phyloP scores from a whole-genome alignment of 2,888 invertebrate species.

The Eurois occulta region DNA sequence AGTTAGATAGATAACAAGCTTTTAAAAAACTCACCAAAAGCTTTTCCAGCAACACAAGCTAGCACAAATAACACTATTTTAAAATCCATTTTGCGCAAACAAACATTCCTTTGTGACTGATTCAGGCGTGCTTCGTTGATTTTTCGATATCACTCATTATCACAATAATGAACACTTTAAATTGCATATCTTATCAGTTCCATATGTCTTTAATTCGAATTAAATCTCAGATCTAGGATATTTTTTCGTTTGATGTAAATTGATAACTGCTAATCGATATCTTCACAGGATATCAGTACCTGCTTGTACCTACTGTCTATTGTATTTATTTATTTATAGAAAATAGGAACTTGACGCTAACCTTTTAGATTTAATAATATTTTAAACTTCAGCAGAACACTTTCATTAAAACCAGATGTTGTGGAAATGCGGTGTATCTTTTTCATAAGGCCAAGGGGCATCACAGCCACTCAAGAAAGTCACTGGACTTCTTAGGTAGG shows the following conservation, averaged over 20 bases:
- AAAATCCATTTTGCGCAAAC: constrained; percentile 57
- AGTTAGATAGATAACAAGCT: neutral
- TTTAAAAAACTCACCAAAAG: constrained; percentile 75
- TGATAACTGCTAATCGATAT: constrained; percentile 14
- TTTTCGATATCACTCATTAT: constrained; percentile 63
- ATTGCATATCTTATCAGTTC: constrained; percentile 65
- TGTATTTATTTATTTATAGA: neutral
- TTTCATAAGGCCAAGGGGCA: neutral
- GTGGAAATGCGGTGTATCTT: neutral
- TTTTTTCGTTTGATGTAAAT: constrained; percentile 48
- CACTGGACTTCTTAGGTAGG: too few species aligned
- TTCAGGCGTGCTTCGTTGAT: constrained; percentile 44
- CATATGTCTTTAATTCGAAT: constrained; percentile 46
- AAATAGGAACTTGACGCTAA: neutral
- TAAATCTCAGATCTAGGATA: constrained; percentile 61
- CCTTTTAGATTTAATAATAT: neutral
- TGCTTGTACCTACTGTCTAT: neutral
- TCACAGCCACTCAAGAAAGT: neutral
- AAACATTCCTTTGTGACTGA: constrained; percentile 56
- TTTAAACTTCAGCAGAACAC: neutral
- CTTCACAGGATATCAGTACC: neutral
- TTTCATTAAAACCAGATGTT: neutral
- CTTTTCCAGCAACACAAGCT: constrained; percentile 71
- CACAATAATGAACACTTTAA: constrained; percentile 58
- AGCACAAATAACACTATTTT: constrained; percentile 76